These are phyloP conservation scores for Chiridota heheva DNA, from an alignment of 35 echinoderm and acorn worm species.

Conservation along the genomic window DNA sequence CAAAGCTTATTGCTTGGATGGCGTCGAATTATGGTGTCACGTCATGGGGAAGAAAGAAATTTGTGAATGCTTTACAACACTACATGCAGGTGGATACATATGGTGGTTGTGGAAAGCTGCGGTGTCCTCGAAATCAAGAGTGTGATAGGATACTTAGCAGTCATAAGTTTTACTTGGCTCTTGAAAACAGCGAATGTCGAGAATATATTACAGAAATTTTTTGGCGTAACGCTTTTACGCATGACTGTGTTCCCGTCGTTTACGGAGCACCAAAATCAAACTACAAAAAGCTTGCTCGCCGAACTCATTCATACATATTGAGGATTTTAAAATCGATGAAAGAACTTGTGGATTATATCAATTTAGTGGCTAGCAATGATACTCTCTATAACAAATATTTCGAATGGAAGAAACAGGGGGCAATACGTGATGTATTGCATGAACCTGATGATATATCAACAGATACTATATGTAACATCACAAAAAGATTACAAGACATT, in stretches of 20 bases:
- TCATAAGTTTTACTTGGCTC: constrained; percentile 5
- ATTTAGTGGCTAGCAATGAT: neutral
- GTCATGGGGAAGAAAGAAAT: constrained; percentile 45
- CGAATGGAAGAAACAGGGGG: constrained; percentile 1
- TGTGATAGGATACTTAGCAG: neutral
- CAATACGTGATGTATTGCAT: neutral
- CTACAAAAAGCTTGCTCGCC: neutral
- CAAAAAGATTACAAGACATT: neutral
- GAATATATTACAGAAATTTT: constrained; percentile 17
- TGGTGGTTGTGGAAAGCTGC: constrained; percentile 31
- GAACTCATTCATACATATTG: constrained; percentile 11
- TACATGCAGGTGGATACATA: constrained; percentile 29
- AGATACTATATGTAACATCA: neutral
- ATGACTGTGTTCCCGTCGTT: constrained; percentile 4
- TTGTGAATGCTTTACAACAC: constrained; percentile 27
- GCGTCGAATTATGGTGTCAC: constrained; percentile 40
- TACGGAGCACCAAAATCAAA: neutral
- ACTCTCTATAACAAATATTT: constrained; percentile 1
- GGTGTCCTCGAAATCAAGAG: neutral
- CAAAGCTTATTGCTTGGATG: constrained; percentile 50
- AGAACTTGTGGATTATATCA: neutral
- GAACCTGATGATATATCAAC: neutral
- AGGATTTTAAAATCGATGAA: neutral
- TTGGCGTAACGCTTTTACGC: neutral
- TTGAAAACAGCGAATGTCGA: constrained; percentile 3